Evolutionary conservation across 2,797 vertebrate genomes (phyloP), one percentile per base, ranked within the genome.

Genomic region (Remorina albescens): DNA sequence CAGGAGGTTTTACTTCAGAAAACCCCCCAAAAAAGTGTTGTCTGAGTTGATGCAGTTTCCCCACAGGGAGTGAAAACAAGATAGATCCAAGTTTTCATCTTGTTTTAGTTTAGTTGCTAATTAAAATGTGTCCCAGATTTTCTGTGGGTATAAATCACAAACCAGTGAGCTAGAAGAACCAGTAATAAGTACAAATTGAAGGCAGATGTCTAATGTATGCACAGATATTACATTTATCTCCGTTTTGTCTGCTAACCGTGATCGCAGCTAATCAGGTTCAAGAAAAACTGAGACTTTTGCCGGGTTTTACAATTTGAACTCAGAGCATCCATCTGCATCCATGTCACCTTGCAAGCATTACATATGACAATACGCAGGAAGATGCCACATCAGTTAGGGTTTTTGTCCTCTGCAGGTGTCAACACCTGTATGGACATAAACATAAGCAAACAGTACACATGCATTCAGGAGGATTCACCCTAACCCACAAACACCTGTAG

Each of bases 151-250:
- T 74, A 76, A 86, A 87, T 81, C 42, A 37, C 23, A 63, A 73
- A 78, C 44, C 58, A 84, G 30, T 59, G 4, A 68, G 57, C 25
- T 59, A 50, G 46, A 68, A 70, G 80, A 70, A 78, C 21, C 19
- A 64, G 55, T 30, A 21, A 36, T 72, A 78, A 86, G 65, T 84
- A 67, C 65, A 82, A 49, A 72, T 49, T 86, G 46, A 60, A 80
- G 70, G 46, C 82, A 83, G 71, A 80, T 90, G 88, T 90, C 86
- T 84, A 81, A 82, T 85, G 78, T 82, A 32, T 41, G 23, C 54
- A 55, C 59, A 28, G n/a, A 81, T 62, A 71, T 83, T 76, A 66
- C 68, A 78, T 71, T n/a, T 53, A 54, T 65, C 46, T 67, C 10
- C 71, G 57, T 74, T 77, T 79, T 69, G 67, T 66, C 65, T 77